Evolutionary conservation across 2,888 invertebrate genomes (phyloP).

Genomic region (Leistus spinibarbis): DNA sequence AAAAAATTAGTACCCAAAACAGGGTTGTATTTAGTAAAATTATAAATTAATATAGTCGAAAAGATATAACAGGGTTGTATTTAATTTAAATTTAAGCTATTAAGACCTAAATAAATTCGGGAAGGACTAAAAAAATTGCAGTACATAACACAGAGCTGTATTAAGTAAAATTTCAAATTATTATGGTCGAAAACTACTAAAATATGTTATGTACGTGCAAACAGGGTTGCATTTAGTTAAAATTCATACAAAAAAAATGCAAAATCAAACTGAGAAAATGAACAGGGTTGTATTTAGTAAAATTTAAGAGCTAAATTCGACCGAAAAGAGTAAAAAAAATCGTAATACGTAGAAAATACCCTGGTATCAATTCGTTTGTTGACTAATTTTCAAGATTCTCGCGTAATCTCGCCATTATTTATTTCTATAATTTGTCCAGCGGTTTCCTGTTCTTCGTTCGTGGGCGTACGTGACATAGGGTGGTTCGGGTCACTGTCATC

Average conservation of each 20-base stretch:
- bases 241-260: neutral
- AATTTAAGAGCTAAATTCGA: neutral
- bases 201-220: too few species aligned
- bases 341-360: constrained; percentile 34
- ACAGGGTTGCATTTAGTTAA: too few species aligned
- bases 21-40: too few species aligned
- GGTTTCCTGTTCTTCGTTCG: constrained; percentile 6
- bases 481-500: constrained; percentile 17
- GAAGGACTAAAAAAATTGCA: too few species aligned
- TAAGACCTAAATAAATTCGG: too few species aligned
- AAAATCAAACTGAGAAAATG: neutral
- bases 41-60: too few species aligned
- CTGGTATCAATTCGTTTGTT: constrained; percentile 15
- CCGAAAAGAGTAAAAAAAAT: neutral
- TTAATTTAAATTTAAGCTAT: too few species aligned
- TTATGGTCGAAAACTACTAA: too few species aligned
- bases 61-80: too few species aligned
- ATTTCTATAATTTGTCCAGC: neutral
- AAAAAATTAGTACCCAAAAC: too few species aligned
- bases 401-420: neutral
- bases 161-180: too few species aligned
- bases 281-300: neutral
- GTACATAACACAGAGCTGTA: too few species aligned
- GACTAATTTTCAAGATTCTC: neutral
- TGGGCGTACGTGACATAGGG: neutral